phyloP scores from a whole-genome alignment of 2,113 vertebrate species.

The Nanger granti region DNA sequence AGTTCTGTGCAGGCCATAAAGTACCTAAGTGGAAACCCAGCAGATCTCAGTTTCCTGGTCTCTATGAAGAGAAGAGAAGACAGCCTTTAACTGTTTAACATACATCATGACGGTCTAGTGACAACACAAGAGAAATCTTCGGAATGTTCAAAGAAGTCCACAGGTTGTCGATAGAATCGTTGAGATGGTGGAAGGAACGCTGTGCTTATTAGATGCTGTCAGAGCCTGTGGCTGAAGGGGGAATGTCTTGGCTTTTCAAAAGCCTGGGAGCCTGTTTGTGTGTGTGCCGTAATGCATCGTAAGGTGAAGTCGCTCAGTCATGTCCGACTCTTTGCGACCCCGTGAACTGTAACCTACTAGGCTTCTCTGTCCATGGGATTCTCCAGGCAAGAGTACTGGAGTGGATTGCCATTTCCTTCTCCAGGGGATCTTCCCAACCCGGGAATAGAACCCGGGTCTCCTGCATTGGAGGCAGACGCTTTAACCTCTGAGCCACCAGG shows the following conservation, averaged over 20 bases:
- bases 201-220: neutral
- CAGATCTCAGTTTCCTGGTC: neutral
- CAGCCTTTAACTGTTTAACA: neutral
- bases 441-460: no score
- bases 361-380: no score
- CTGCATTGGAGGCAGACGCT: no score
- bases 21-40: neutral
- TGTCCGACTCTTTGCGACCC: no score
- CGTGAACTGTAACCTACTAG: no score
- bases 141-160: neutral
- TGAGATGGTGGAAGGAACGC: neutral
- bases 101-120: neutral
- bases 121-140: neutral
- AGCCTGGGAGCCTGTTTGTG: neutral
- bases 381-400: no score
- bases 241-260: neutral
- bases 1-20: neutral
- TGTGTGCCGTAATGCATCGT: neutral
- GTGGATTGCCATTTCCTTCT: no score
- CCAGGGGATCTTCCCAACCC: no score
- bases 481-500: no score
- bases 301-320: no score
- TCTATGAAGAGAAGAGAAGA: neutral
- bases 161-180: neutral
- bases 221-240: neutral